phyloP scores from a whole-genome alignment of 2,113 vertebrate genomes.

The Arizona elegans region DNA sequence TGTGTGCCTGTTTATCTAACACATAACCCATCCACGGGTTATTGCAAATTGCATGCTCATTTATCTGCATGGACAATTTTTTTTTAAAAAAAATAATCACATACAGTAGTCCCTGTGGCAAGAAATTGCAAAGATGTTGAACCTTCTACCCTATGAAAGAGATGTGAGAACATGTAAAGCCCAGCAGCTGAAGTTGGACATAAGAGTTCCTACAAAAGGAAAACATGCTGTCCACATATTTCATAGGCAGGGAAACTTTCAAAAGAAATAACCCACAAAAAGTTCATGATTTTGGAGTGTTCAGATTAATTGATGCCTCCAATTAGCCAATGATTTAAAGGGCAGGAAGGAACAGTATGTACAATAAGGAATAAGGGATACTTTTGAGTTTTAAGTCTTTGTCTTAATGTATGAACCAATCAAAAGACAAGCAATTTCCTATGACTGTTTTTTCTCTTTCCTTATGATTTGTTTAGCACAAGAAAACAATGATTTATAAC shows the following conservation, averaged over 20 bases:
- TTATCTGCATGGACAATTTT: background rate
- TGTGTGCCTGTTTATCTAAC: too few relatives aligned
- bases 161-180: background rate
- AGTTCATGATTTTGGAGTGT: background rate
- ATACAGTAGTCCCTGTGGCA: background rate
- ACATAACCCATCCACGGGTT: background rate
- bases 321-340: constrained; percentile 23
- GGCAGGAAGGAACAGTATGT: background rate
- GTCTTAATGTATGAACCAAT: background rate
- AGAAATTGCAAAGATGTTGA: background rate
- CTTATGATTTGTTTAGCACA: background rate
- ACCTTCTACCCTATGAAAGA: background rate
- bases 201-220: background rate
- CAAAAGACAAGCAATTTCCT: background rate
- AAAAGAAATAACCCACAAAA: background rate
- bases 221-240: background rate
- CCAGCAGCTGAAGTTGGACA: background rate
- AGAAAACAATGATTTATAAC: background rate
- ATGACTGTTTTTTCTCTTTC: background rate
- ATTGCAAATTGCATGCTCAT: background rate
- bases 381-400: background rate
- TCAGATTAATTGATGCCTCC: background rate
- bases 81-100: background rate
- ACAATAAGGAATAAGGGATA: background rate
- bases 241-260: background rate